Percentiles rank a stretch among this genome's conserved stretches.
phyloP scores from a whole-genome alignment of 2,113 vertebrate genomes.

The Rhinoptilus africanus region DNA sequence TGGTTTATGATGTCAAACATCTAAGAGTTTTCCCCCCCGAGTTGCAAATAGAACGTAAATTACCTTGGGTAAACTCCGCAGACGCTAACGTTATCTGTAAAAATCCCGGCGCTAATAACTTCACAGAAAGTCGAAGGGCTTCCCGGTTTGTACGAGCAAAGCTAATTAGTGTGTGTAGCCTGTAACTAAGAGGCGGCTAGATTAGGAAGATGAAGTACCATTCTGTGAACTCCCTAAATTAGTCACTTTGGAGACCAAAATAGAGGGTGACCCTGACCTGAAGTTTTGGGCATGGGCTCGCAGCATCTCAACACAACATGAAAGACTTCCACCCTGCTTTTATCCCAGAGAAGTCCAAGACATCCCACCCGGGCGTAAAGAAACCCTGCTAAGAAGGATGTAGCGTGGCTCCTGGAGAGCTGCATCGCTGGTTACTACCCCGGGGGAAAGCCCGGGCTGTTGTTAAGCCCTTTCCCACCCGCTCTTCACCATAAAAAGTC shows the following conservation, averaged over 20 bases:
- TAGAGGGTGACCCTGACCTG: background rate
- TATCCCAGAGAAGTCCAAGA: background rate
- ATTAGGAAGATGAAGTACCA: background rate
- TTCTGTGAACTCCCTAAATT: background rate
- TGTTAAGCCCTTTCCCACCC: background rate
- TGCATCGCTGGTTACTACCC: background rate
- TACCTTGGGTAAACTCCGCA: constrained; percentile 7
- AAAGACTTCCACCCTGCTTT: background rate
- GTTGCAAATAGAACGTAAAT: constrained; percentile 44
- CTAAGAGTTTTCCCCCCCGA: background rate
- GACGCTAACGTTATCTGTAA: background rate
- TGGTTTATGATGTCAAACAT: constrained; percentile 35
- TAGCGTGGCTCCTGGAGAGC: background rate
- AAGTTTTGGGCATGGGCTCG: background rate
- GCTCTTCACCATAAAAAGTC: background rate
- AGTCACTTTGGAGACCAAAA: background rate
- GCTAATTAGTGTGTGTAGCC: background rate
- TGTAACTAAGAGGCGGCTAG: background rate
- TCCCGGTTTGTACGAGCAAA: background rate
- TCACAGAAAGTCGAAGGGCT: background rate
- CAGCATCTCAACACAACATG: background rate
- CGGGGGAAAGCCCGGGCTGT: background rate
- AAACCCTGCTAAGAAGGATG: background rate
- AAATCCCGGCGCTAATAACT: background rate
- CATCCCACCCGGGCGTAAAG: background rate